phyloP scores from a whole-genome alignment of 2,888 invertebrate genomes.

The Diplolepis rosae region DNA sequence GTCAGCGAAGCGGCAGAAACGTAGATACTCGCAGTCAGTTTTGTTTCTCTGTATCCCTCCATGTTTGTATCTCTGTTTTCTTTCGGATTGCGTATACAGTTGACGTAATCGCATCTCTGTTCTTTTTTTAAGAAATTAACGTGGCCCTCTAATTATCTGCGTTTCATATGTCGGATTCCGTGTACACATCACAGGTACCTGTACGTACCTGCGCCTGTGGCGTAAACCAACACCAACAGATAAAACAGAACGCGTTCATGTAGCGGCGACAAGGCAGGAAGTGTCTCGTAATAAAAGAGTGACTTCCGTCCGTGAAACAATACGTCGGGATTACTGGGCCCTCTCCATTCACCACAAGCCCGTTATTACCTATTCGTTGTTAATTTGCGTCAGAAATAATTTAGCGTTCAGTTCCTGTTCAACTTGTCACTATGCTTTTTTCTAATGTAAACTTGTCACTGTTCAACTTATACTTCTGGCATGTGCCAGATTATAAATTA shows the following conservation, averaged over 20 bases:
- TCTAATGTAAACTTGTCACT: neutral
- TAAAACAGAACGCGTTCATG: slow-evolving; percentile 33
- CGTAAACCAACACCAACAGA: neutral
- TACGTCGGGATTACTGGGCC: slow-evolving; percentile 54
- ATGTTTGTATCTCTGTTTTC: slow-evolving; percentile 18
- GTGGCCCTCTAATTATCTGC: slow-evolving; percentile 36
- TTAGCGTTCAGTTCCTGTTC: slow-evolving; percentile 35
- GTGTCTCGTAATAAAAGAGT: slow-evolving; percentile 67
- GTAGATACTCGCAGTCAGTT: slow-evolving; percentile 37
- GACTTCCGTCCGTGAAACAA: slow-evolving; percentile 70
- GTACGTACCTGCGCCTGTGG: neutral
- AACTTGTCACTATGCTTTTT: neutral
- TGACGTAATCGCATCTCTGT: slow-evolving; percentile 39
- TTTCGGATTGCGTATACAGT: slow-evolving; percentile 39
- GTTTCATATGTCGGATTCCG: slow-evolving; percentile 39
- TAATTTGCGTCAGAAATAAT: slow-evolving; percentile 53
- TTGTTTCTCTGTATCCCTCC: slow-evolving; percentile 7
- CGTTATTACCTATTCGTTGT: slow-evolving; percentile 49
- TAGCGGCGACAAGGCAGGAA: slow-evolving; percentile 59
- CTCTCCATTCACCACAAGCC: slow-evolving; percentile 39
- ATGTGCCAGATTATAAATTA: neutral
- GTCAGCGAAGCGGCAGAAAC: slow-evolving; percentile 52
- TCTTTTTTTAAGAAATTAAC: slow-evolving; percentile 43
- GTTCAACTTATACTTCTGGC: neutral
- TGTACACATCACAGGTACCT: slow-evolving; percentile 33